A percentile compares a stretch with the other conserved stretches of the same genome.
Conservation (phyloP, 2,113 vertebrate genomes). For the Cyphomyrus discorhynchus region DNA sequence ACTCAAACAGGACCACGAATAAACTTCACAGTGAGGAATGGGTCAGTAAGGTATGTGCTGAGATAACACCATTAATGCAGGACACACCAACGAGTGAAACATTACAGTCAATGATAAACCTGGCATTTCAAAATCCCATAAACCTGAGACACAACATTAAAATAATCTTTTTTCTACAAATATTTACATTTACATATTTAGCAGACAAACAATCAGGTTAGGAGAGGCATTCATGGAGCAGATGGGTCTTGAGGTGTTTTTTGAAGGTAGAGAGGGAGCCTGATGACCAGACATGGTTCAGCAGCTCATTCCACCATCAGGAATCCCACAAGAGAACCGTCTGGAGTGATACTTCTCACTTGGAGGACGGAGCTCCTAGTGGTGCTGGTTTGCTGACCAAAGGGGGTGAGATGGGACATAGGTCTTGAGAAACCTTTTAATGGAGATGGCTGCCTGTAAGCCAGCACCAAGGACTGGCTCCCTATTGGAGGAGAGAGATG, state of each 20-base stretch:
- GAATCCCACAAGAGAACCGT: too few species aligned
- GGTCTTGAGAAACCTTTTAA: neutral
- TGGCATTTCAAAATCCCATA: neutral
- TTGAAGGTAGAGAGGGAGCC: neutral
- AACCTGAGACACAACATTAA: neutral
- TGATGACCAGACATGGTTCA: neutral
- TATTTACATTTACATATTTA: neutral
- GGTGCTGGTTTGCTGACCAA: too few species aligned
- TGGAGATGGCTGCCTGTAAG: neutral
- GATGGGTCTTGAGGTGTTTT: neutral
- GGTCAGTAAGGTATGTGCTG: neutral
- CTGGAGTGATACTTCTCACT: too few species aligned
- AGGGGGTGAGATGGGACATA: too few species aligned
- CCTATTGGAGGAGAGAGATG: neutral
- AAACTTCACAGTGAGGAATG: neutral
- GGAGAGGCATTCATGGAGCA: neutral
- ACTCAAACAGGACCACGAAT: neutral
- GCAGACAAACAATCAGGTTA: neutral
- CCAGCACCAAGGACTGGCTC: neutral
- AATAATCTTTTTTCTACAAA: neutral
- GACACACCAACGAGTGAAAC: neutral
- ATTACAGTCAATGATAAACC: neutral
- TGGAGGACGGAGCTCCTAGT: too few species aligned
- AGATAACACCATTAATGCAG: neutral
- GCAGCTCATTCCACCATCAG: neutral